Conservation (phyloP, 2,888 invertebrate species). For the Drosophila monieri region DNA sequence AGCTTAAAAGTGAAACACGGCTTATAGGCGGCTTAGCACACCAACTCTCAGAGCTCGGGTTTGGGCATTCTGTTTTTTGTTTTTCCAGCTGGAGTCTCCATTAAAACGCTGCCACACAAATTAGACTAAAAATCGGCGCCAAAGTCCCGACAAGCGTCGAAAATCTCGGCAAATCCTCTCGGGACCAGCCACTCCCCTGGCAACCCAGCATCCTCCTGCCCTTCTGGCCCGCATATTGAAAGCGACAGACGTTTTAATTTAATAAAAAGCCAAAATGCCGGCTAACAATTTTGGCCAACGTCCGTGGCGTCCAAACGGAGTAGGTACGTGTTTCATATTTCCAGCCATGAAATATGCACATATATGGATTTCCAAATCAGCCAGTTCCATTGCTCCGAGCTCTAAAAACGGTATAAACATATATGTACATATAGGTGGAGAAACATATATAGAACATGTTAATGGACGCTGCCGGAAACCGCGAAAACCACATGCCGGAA, state of each 20-base stretch:
- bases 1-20: constrained; percentile 35
- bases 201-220: not conserved
- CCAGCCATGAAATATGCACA: constrained; percentile 38
- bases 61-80: not conserved
- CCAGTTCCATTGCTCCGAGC: not conserved
- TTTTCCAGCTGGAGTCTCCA: constrained; percentile 2
- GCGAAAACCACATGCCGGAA: constrained; percentile 60
- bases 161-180: constrained; percentile 50
- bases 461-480: constrained; percentile 36
- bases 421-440: not conserved
- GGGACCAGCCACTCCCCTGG: constrained; percentile 1
- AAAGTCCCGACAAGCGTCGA: constrained; percentile 32
- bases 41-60: constrained; percentile 3
- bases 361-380: constrained; percentile 28
- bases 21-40: constrained; percentile 28
- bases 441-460: not conserved
- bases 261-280: constrained; percentile 49
- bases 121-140: constrained; percentile 44
- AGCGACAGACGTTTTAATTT: constrained; percentile 47
- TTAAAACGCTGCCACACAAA: constrained; percentile 41
- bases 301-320: not conserved
- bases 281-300: constrained; percentile 32
- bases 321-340: constrained; percentile 10
- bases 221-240: constrained; percentile 13
- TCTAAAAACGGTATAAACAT: not conserved